Base-by-base conservation (phyloP, 2,888 invertebrate species). In the Camptogramma bilineatum region DNA sequence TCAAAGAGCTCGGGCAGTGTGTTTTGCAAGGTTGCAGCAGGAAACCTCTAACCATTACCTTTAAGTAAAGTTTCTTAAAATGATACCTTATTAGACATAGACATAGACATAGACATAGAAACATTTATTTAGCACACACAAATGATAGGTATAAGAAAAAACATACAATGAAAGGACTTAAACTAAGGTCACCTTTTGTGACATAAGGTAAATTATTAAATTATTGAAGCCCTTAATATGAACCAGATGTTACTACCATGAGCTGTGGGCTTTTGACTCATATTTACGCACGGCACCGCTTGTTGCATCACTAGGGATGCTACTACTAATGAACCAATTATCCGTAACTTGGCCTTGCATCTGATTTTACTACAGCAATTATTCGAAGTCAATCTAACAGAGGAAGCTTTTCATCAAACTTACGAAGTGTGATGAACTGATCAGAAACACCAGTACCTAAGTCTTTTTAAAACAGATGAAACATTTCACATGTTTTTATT, bases 251-350 rank as follows among this genome's bases (percentile, higher is more conserved):
- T 31, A 4, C 34, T 19, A 13, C 34, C 5, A 46, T 47, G 16
- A 42, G 62, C 66, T 58, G 44, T 62, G 31, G 5, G 16, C 13
- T 51, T 39, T 50, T 78, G 78, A 78, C 64, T 76, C 77, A 78
- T 68, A 52, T 52, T 55, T 34, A 58, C 60, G 57, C 47, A 8
- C 21, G 39, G 57, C 47, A 18, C 28, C 46, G 62, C 54, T 73
- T 44, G 65, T 67, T 70, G 65, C 66, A 71, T 69, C 71, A 70
- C 65, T 55, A 46, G 62, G 58, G 68, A 64, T 62, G 56, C 10
- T 65, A 58, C 64, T 52, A 19, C 52, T 69, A 71, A 69, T 67
- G 52, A 68, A 68, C 56, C 62, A 70, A 69, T 68, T 66, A 69
- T 48, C 44, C 56, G 44, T 62, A 52, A 50, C 48, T 48, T 61